Percentiles rank a stretch among this genome's conserved stretches.
Conservation (phyloP, 2,888 invertebrate genomes). For the Strigamia maritima region DNA sequence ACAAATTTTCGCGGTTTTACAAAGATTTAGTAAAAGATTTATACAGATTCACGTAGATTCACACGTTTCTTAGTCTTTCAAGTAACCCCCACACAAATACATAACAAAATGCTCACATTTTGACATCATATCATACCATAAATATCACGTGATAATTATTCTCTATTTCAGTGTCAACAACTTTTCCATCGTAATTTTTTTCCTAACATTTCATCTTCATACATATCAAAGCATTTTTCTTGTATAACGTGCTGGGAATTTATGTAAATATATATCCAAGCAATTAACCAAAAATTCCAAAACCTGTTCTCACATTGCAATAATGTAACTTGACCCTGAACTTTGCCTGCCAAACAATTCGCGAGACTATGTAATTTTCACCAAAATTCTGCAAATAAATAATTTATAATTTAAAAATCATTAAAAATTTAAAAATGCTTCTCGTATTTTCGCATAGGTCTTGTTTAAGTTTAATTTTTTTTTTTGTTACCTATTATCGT, state of each 20-base stretch:
- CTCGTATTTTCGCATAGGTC: neutral
- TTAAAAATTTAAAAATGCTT: neutral
- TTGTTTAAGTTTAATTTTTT: neutral
- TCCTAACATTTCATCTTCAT: neutral
- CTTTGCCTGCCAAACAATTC: neutral
- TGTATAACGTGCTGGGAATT: neutral
- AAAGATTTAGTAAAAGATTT: too few species aligned
- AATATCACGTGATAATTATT: too few species aligned
- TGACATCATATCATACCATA: too few species aligned
- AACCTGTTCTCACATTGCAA: neutral
- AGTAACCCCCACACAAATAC: too few species aligned
- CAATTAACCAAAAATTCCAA: neutral
- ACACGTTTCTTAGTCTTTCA: too few species aligned
- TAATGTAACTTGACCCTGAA: neutral
- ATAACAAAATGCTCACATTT: too few species aligned
- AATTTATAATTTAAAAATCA: neutral
- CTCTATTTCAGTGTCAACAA: constrained; percentile 11
- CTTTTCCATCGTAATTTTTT: neutral
- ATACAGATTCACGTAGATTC: too few species aligned
- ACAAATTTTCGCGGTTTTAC: too few species aligned
- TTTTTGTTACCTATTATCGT: neutral
- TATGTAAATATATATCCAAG: neutral
- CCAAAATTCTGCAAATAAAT: neutral
- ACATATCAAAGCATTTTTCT: neutral
- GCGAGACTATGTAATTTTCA: neutral